A percentile compares a stretch with the other conserved stretches of the same genome.
These are phyloP conservation scores for Poecilia velifera DNA, from an alignment of 2,797 vertebrate genomes.

Conservation along the genomic window DNA sequence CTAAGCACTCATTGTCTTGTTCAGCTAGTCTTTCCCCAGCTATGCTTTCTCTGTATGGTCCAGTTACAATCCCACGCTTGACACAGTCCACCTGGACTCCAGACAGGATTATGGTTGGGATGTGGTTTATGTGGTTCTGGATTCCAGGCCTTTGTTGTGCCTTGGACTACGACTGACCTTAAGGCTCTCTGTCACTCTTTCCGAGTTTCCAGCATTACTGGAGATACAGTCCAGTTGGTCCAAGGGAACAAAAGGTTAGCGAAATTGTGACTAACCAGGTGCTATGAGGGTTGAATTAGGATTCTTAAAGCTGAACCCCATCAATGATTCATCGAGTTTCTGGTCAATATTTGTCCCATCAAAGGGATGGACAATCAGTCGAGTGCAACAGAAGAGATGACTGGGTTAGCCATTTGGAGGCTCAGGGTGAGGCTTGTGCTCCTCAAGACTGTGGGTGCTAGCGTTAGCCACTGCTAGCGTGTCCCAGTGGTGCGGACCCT, in stretches of 20 bases:
- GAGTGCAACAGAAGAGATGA: slow-evolving; percentile 63
- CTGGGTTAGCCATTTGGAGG: slow-evolving; percentile 67
- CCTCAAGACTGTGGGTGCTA: slow-evolving; percentile 58
- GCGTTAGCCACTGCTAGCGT: slow-evolving; percentile 71
- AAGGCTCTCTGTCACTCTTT: slow-evolving; percentile 63
- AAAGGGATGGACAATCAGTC: slow-evolving; percentile 58
- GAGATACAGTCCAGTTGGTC: slow-evolving; percentile 52
- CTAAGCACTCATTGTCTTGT: slow-evolving; percentile 63
- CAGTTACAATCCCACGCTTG: slow-evolving; percentile 69
- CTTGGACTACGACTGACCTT: slow-evolving; percentile 55
- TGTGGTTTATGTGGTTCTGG: slow-evolving; percentile 54
- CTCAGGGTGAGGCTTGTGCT: slow-evolving; percentile 64
- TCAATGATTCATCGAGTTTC: slow-evolving; percentile 71
- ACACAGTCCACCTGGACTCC: slow-evolving; percentile 61
- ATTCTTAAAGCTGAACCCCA: slow-evolving; percentile 66
- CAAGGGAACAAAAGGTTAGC: slow-evolving; percentile 55
- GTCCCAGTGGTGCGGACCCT: slow-evolving; percentile 79
- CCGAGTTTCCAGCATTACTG: slow-evolving; percentile 51
- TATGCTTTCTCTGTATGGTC: slow-evolving; percentile 54
- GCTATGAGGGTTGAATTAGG: slow-evolving; percentile 70
- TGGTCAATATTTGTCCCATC: slow-evolving; percentile 70
- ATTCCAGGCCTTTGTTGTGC: slow-evolving; percentile 52
- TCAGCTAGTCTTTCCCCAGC: slow-evolving; percentile 55
- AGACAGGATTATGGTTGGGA: slow-evolving; percentile 43
- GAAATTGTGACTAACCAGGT: slow-evolving; percentile 57